Evolutionary conservation across 2,113 vertebrate species (phyloP).

Genomic region (Piaya cayana): DNA sequence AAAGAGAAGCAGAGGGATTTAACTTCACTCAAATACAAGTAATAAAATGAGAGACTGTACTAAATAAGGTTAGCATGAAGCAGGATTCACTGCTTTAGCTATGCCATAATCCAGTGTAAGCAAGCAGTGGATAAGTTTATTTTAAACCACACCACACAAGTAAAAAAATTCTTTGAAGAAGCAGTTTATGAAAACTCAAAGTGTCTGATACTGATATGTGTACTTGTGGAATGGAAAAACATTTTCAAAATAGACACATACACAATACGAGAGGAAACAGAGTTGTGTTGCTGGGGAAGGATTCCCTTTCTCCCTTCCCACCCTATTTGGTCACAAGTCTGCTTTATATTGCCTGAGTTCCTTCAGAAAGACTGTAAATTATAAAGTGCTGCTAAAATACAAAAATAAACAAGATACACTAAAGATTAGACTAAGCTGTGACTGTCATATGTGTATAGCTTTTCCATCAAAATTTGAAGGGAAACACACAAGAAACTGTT

Average conservation of each 20-base stretch:
- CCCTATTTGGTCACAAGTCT: neutral
- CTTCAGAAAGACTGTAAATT: neutral
- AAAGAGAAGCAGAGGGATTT: neutral
- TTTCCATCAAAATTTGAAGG: neutral
- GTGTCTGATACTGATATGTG: rapidly evolving
- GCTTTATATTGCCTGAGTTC: neutral
- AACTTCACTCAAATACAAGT: neutral
- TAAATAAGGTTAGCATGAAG: neutral
- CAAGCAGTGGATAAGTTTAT: neutral
- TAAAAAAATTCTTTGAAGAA: neutral
- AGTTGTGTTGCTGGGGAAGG: neutral
- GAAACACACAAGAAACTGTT: neutral
- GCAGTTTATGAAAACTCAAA: neutral
- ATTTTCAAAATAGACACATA: neutral
- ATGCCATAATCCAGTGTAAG: neutral
- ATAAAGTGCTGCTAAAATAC: neutral
- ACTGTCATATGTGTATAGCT: neutral
- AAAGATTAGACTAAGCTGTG: neutral
- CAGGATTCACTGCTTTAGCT: neutral
- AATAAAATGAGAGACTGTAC: neutral
- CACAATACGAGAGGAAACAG: neutral
- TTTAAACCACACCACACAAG: neutral
- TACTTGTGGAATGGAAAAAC: neutral
- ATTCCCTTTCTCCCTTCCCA: neutral
- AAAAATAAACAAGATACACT: neutral